These are phyloP conservation scores for Synanthedon formicaeformis DNA, from an alignment of 2,888 invertebrate genomes.

Conservation along the genomic window DNA sequence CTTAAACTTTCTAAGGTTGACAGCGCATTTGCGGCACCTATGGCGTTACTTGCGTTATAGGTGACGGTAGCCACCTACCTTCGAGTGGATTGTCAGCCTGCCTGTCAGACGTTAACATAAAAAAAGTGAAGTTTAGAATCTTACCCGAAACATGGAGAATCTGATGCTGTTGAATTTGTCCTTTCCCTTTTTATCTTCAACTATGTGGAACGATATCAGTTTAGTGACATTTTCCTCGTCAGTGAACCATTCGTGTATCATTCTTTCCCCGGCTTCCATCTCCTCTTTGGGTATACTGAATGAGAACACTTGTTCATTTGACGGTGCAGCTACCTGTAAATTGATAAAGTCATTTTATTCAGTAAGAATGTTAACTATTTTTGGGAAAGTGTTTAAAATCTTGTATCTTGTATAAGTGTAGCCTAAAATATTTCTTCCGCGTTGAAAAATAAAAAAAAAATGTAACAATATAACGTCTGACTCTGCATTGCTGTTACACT, in stretches of 20 bases:
- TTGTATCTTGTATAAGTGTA: no score
- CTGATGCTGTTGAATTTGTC: slow-evolving; percentile 81
- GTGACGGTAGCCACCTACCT: no score
- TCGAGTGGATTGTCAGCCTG: no score
- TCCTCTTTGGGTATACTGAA: slow-evolving; percentile 64
- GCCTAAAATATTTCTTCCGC: no score
- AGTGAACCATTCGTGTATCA: slow-evolving; percentile 76
- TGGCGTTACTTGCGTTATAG: no score
- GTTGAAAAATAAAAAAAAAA: no score
- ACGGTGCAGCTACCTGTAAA: slow-evolving; percentile 75
- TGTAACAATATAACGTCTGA: no score
- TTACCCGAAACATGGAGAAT: slow-evolving; percentile 80
- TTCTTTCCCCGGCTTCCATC: slow-evolving; percentile 74
- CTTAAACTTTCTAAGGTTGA: no score
- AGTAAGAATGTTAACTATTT: background rate
- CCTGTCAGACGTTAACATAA: no score
- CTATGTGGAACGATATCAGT: slow-evolving; percentile 77
- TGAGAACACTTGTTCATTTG: slow-evolving; percentile 71
- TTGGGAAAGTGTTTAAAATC: no score
- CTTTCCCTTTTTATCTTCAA: slow-evolving; percentile 88
- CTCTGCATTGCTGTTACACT: no score
- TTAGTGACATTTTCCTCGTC: slow-evolving; percentile 75
- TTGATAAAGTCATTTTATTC: background rate
- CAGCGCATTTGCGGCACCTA: no score
- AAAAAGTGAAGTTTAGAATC: slow-evolving; percentile 3